Percentiles rank a stretch among this genome's conserved stretches.
phyloP scores from a whole-genome alignment of 1,140 invertebrate species.

The Centruroides vittatus region DNA sequence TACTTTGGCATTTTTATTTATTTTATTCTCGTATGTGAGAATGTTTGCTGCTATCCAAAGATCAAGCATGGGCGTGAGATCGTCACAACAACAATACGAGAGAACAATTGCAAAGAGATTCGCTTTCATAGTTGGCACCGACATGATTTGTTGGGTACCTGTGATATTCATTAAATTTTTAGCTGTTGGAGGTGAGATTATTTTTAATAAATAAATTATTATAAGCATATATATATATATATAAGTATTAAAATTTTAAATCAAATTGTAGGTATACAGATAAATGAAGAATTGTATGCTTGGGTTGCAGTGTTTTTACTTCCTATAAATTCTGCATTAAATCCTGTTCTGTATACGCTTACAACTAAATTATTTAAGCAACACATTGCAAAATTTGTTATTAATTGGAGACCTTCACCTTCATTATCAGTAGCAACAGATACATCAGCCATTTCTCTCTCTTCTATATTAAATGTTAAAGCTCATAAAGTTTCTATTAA shows the following conservation, averaged over 20 bases:
- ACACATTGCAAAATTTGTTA: slow-evolving; percentile 5
- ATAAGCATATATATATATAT: too few relatives aligned
- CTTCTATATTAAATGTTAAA: too few relatives aligned
- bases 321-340: slow-evolving; percentile 41
- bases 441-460: too few relatives aligned
- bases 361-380: slow-evolving; percentile 22
- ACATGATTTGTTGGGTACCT: slow-evolving; percentile 58
- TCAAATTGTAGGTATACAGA: slow-evolving; percentile 22
- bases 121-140: slow-evolving; percentile 56
- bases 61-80: slow-evolving; percentile 43
- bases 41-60: slow-evolving; percentile 44
- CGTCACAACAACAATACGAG: slow-evolving; percentile 41
- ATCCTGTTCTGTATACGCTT: slow-evolving; percentile 41
- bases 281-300: slow-evolving; percentile 23
- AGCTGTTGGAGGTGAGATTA: slow-evolving; percentile 35
- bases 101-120: slow-evolving; percentile 51
- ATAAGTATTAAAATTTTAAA: too few relatives aligned
- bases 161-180: slow-evolving; percentile 51
- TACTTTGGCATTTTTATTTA: slow-evolving; percentile 37
- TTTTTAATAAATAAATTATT: too few relatives aligned
- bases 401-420: too few relatives aligned
- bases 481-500: too few relatives aligned
- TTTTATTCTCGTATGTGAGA: slow-evolving; percentile 38
- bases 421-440: too few relatives aligned
- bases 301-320: slow-evolving; percentile 44